Percentiles rank a stretch among this genome's conserved stretches.
These are phyloP conservation scores for Zootermopsis nevadensis DNA, from an alignment of 2,888 invertebrate species.

Conservation along the genomic window DNA sequence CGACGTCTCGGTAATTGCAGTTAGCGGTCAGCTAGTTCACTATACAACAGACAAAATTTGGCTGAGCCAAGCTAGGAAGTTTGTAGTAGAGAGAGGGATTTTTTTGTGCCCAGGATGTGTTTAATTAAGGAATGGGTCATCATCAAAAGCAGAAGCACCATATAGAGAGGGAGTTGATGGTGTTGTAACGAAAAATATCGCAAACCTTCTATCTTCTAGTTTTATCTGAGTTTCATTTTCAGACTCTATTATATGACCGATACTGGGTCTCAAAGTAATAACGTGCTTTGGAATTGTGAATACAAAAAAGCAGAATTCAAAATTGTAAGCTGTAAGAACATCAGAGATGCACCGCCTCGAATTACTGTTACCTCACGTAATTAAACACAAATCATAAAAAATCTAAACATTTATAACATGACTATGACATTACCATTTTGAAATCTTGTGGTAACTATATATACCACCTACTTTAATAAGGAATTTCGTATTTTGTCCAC, in stretches of 20 bases:
- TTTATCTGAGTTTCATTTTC: conserved; percentile 15
- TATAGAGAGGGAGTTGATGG: conserved; percentile 1
- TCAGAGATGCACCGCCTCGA: neutral
- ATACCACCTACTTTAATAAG: no score
- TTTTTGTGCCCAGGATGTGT: conserved; percentile 13
- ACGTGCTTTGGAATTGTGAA: neutral
- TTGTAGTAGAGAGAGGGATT: conserved; percentile 8
- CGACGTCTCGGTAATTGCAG: conserved; percentile 12
- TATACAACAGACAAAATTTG: conserved; percentile 32
- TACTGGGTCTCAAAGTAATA: neutral
- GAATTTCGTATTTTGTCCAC: no score
- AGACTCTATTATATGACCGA: neutral
- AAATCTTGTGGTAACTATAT: no score
- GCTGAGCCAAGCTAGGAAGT: conserved; percentile 20
- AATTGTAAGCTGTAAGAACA: neutral
- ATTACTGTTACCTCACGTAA: neutral
- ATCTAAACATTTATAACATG: neutral
- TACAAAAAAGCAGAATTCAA: neutral
- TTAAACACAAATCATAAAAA: neutral
- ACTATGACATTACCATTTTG: no score
- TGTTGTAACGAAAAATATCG: conserved; percentile 7
- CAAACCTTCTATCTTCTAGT: neutral
- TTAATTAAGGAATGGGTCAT: conserved; percentile 26
- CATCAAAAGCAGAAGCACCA: conserved; percentile 24
- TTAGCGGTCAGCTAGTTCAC: conserved; percentile 27